Base-by-base conservation (phyloP, 2,888 invertebrate species). In the Chrysolina oricalcia region DNA sequence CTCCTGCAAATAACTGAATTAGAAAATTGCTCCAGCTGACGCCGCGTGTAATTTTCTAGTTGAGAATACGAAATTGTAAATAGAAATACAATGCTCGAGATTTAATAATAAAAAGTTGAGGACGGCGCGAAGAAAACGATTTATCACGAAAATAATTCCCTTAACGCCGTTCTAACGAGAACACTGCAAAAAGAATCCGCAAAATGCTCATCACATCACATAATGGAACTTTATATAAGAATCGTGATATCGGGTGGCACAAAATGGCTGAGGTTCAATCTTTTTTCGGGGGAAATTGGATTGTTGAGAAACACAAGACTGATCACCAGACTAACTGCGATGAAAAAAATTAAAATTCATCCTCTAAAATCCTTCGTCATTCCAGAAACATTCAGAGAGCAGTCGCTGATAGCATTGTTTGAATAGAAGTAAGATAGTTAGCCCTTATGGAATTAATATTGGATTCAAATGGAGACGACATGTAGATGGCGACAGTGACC, bases 121-220 rank as follows among this genome's bases (percentile, higher is more conserved):
- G 74, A 19, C 63, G 76, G 73, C 62, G 77, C 76, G 75, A 77
- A 81, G 80, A 79, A 81, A 81, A 81, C 81, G 81, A 83, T 82
- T 81, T 82, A 82, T 82, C 81, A 82, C 78, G 75, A 77, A 81
- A 81, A 81, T 83, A 83, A 83, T 83, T 82, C 80, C 80, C 78
- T 82, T 82, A 83, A 81, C 83, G 81, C 78, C 80, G 81, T 80
- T 81, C 81, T 82, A 83, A 82, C 80, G 81, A 82, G 81, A 80
- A 80, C 75, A 74, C 67, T 66, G 73, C 77, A 79, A 80, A 81
- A 80, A 81, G 79, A 78, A 78, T 79, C 81, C 78, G 73, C 78
- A 81, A 78, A 81, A 82, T 75, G 75, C 73, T 77, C 78, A 79
- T 79, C 78, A 74, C 71, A 73, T 74, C 75, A 75, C 65, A 77